phyloP scores from a whole-genome alignment of 1,140 invertebrate species.

The Megalonaias nervosa region DNA sequence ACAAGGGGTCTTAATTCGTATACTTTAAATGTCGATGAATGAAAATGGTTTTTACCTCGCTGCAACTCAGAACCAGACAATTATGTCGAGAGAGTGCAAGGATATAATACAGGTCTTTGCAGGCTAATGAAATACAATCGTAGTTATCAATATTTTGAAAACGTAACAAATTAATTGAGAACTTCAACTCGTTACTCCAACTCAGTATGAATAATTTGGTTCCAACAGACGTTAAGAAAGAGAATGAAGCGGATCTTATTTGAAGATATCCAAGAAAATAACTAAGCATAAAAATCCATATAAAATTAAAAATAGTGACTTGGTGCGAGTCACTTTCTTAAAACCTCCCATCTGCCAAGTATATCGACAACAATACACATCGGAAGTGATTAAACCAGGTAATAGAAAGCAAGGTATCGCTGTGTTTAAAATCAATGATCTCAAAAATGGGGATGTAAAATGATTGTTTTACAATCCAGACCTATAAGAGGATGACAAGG shows the following conservation, averaged over 20 bases:
- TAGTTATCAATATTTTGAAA: constrained; percentile 16
- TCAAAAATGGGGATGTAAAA: too few species aligned
- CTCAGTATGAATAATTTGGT: constrained; percentile 21
- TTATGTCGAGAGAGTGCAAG: constrained; percentile 31
- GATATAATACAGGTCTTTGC: constrained; percentile 35
- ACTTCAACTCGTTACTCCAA: constrained; percentile 39
- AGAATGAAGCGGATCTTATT: constrained; percentile 36
- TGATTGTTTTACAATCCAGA: too few species aligned
- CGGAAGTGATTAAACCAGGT: constrained; percentile 27
- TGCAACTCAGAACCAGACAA: constrained; percentile 32
- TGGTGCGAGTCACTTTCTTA: constrained; percentile 25
- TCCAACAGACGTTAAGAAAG: constrained; percentile 37
- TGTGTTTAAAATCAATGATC: neutral
- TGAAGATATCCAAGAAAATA: constrained; percentile 14
- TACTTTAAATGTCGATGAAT: constrained; percentile 21
- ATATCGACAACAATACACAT: constrained; percentile 28
- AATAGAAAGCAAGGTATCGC: constrained; percentile 18
- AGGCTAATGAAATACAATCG: constrained; percentile 15
- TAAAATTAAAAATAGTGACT: constrained; percentile 20
- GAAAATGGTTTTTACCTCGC: constrained; percentile 25
- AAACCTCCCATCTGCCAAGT: constrained; percentile 25
- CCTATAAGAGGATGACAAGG: too few species aligned
- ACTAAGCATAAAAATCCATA: neutral
- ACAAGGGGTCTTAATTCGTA: constrained; percentile 37
- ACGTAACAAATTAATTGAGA: constrained; percentile 24